Conservation (phyloP, 1,140 invertebrate species). For the Manduca sexta region DNA sequence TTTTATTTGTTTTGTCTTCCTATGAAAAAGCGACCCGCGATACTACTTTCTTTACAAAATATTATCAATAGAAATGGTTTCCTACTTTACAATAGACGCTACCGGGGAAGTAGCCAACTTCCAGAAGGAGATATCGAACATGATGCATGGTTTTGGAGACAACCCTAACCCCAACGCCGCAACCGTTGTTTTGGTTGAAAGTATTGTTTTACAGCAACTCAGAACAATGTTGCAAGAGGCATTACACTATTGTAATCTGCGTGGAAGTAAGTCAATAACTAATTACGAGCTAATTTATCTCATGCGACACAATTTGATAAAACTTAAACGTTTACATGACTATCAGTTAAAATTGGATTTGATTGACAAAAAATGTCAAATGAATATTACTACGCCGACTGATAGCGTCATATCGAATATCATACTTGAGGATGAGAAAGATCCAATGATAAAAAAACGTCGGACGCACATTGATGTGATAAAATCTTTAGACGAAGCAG, state of each 20-base stretch:
- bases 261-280: slow-evolving; percentile 58
- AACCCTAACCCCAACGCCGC: slow-evolving; percentile 77
- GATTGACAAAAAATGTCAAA: slow-evolving; percentile 44
- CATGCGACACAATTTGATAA: slow-evolving; percentile 75
- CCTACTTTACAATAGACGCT: slow-evolving; percentile 52
- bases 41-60: no score
- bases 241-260: slow-evolving; percentile 67
- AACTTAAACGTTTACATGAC: slow-evolving; percentile 54
- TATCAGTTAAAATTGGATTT: slow-evolving; percentile 55
- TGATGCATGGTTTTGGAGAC: slow-evolving; percentile 85
- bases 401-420: slow-evolving; percentile 33
- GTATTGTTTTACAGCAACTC: slow-evolving; percentile 78
- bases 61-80: slow-evolving; percentile 45
- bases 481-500: slow-evolving; percentile 74
- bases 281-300: slow-evolving; percentile 79
- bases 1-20: neutral
- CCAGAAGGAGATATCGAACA: slow-evolving; percentile 77
- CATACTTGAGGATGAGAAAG: slow-evolving; percentile 50
- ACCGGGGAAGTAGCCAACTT: slow-evolving; percentile 55
- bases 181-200: slow-evolving; percentile 79
- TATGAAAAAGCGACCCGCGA: no score
- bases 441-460: slow-evolving; percentile 36
- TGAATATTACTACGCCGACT: slow-evolving; percentile 16
- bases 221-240: slow-evolving; percentile 75
- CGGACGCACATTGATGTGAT: slow-evolving; percentile 67